Conservation (phyloP, 2,797 vertebrate genomes). For the Chelmon rostratus region DNA sequence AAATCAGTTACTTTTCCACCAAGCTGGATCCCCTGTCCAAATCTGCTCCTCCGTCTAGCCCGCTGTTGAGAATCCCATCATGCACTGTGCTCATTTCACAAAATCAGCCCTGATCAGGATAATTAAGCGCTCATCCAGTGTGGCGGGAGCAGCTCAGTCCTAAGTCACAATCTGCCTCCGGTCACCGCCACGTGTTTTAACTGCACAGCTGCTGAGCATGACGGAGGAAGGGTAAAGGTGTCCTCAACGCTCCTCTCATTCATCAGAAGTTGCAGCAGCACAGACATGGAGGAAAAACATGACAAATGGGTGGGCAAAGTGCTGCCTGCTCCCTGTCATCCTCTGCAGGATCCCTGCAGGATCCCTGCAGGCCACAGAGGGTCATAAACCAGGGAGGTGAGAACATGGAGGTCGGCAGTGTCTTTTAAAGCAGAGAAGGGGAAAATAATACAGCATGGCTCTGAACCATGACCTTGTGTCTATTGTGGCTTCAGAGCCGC, state of each 20-base stretch:
- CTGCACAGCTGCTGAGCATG: slow-evolving; percentile 34
- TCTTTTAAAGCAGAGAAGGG: slow-evolving; percentile 40
- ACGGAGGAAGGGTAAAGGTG: slow-evolving; percentile 53
- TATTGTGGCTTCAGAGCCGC: slow-evolving; percentile 13
- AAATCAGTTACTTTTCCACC: slow-evolving; percentile 25
- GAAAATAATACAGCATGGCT: slow-evolving; percentile 24
- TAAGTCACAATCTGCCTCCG: slow-evolving; percentile 33
- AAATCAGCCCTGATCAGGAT: slow-evolving; percentile 40
- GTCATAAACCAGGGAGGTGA: slow-evolving; percentile 53
- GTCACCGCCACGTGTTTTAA: slow-evolving; percentile 37
- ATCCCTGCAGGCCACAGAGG: neutral
- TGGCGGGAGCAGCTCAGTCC: slow-evolving; percentile 8
- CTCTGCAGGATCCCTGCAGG: slow-evolving; percentile 26
- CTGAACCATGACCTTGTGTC: slow-evolving; percentile 47
- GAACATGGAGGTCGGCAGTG: slow-evolving; percentile 29
- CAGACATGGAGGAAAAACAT: slow-evolving; percentile 30
- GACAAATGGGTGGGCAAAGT: slow-evolving; percentile 51
- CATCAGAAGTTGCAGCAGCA: slow-evolving; percentile 61
- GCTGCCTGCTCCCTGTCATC: slow-evolving; percentile 23
- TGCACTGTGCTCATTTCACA: slow-evolving; percentile 41
- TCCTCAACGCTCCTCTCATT: slow-evolving; percentile 48
- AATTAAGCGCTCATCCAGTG: slow-evolving; percentile 47
- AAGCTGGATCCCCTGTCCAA: slow-evolving; percentile 11
- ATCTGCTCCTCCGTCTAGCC: slow-evolving; percentile 18
- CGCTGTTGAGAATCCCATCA: slow-evolving; percentile 29